Conservation (phyloP, 2,113 vertebrate species). For the Embiotoca jacksoni region DNA sequence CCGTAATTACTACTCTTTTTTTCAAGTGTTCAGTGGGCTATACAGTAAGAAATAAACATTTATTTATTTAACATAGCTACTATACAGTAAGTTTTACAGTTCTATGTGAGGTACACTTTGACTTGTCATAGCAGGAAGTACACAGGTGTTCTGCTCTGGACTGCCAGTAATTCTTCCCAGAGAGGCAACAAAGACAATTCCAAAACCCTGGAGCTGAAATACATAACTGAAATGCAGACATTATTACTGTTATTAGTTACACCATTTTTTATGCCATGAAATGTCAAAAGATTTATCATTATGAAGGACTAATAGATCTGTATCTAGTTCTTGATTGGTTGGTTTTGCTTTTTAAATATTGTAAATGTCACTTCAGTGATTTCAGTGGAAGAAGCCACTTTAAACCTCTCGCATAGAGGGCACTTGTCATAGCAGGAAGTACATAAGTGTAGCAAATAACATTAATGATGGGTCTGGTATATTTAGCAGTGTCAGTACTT, state of each 20-base stretch:
- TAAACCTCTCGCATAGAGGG: neutral
- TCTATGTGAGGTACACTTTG: too few relatives aligned
- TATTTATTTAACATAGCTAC: neutral
- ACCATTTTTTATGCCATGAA: neutral
- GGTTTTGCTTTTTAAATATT: too few relatives aligned
- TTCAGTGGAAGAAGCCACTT: too few relatives aligned
- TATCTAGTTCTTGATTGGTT: too few relatives aligned
- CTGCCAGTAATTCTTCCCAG: neutral
- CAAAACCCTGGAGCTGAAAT: neutral
- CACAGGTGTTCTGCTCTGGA: too few relatives aligned
- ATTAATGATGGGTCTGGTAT: conserved; percentile 10
- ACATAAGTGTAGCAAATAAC: conserved; percentile 23
- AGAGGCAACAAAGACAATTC: neutral
- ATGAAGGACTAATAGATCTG: too few relatives aligned
- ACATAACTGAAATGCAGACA: conserved; percentile 5
- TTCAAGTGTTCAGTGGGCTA: neutral
- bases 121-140: too few relatives aligned
- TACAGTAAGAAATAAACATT: neutral
- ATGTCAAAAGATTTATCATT: too few relatives aligned
- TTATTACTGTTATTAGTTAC: conserved; percentile 22
- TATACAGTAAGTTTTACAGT: too few relatives aligned
- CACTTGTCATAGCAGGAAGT: conserved; percentile 7
- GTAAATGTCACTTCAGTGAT: too few relatives aligned
- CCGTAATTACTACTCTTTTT: neutral
- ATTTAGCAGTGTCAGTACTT: neutral